Conservation (phyloP, 2,113 vertebrate species). For the Scolopax mira region DNA sequence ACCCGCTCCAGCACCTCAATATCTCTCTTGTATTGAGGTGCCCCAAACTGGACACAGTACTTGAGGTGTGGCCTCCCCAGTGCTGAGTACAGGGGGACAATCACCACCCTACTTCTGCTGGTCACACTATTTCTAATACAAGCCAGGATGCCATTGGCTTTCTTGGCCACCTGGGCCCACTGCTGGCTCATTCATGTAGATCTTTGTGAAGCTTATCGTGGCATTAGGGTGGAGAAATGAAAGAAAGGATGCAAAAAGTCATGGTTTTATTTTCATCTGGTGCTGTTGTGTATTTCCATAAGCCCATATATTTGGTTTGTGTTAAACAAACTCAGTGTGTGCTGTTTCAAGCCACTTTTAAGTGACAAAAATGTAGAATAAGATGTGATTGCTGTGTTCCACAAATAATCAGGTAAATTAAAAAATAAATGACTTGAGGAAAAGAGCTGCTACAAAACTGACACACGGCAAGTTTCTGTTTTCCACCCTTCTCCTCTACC, state of each 20-base stretch:
- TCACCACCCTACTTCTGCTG: too few relatives aligned
- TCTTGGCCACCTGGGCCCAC: too few relatives aligned
- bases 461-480: not conserved
- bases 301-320: not conserved
- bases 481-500: not conserved
- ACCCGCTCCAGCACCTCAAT: too few relatives aligned
- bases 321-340: not conserved
- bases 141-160: too few relatives aligned
- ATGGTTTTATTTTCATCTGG: not conserved
- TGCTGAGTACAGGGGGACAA: too few relatives aligned
- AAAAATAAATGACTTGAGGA: not conserved
- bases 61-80: too few relatives aligned
- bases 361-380: not conserved
- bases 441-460: not conserved
- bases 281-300: not conserved
- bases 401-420: not conserved
- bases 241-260: not conserved
- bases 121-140: too few relatives aligned
- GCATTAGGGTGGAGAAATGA: not conserved
- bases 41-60: too few relatives aligned
- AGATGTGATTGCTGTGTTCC: not conserved
- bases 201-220: not conserved
- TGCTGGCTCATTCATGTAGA: not conserved
- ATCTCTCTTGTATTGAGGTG: too few relatives aligned
- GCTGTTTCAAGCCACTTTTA: not conserved